Base-by-base conservation (phyloP, 2,888 invertebrate species). In the Drosophila buzzatii region DNA sequence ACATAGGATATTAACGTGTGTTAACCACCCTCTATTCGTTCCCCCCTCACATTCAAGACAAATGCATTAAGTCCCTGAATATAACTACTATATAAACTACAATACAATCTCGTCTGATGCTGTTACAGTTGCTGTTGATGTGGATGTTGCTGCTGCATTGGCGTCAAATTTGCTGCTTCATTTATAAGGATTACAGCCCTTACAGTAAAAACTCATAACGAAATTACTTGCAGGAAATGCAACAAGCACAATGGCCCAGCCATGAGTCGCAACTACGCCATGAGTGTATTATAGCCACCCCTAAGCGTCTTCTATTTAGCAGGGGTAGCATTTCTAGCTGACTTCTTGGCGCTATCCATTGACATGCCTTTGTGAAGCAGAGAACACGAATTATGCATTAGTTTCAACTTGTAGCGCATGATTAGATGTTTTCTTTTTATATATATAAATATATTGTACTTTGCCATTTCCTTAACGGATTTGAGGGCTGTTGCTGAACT, bases 151-250 rank as follows among this genome's bases (percentile, higher is more conserved):
- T 67, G 67, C 61, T 82, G 86, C 83, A 83, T 62, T 83, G 85
- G 72, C 84, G 66, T 82, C 77, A 76, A 89, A 90, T 90, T 87
- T 87, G 90, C 86, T 89, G 90, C 90, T 90, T 87, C 86, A 87
- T 90, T 89, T 87, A 87, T 87, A 87, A 90, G 90, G 90, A 89
- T 87, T 87, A 87, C 66, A 18, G 58, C 42, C 75, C 65, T 55
- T 49, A 75, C 82, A 85, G 84, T 63, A 61, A 72, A 84, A 90
- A 90, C 88, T 90, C 86, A 87, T 87, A 87, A 78, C 79, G 71
- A 87, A 87, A 87, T 87, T 87, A 85, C 85, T 85, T 85, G 89
- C 85, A 86, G 81, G 81, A 89, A 89, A 89, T 85, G 85, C 85
- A 89, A 81, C 85, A 89, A 89, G 81, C 87, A 57, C 53, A 70